Base-by-base conservation (phyloP, 2,113 vertebrate species). In the Perccottus glenii region DNA sequence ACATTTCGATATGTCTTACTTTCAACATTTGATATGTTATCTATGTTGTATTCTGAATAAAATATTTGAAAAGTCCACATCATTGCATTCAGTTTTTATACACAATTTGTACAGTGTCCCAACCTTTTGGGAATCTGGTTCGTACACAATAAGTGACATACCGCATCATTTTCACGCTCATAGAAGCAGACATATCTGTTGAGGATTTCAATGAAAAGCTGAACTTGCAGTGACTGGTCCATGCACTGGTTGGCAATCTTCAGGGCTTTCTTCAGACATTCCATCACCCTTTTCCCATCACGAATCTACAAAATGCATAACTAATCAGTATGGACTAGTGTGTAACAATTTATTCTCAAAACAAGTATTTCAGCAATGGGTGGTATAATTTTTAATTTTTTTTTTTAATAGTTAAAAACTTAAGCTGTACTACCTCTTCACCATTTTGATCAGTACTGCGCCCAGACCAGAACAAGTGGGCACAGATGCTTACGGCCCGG, bases 241-340 rank as follows among this genome's bases (percentile, higher is more conserved):
- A 99, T 99, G 87, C 98, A 99, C 88, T 99, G 98, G 85, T 99
- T 99, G 68, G 97, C 98, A 58, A 99, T 99, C 91, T 99, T 99
- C 72, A 99, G 88, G 5, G 98, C 97, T 85, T 99, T 99, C 90
- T 99, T 99, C 71, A 99, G 83, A 87, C 98, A 99, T 76, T 99
- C 98, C 96, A 99, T 98, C 69, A 99, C 98, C 57, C 97, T 93
- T 61, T 98, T 98, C 33, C 96, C 96, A 73, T 98, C 97, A 12
- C 96, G 96, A 82, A 99, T 97, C 98, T 99, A 79, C 19, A 55
- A 3, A 32, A 76, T 38, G 6, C 70, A 9, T 3, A 56, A 11
- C 5, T n/a, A 15, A 62, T 38, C 55, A 46, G 19, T 27, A 27
- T 27, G 1, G 44, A 46, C 10, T 11, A 10, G 12, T 46, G 11